phyloP scores from a whole-genome alignment of 2,113 vertebrate genomes.

The Colaptes auratus region DNA sequence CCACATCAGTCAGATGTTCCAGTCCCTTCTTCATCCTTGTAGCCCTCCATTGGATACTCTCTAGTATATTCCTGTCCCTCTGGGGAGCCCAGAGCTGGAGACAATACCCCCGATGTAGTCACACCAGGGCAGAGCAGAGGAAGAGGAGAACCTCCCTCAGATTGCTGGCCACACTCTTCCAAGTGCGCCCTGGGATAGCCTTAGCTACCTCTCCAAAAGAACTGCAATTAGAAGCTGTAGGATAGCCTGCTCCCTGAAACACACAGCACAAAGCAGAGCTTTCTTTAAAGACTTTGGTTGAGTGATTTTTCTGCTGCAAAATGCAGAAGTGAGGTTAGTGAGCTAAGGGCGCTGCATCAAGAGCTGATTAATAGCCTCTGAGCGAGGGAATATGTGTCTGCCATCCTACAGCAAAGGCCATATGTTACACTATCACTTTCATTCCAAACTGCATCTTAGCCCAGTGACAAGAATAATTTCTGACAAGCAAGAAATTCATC shows the following conservation, averaged over 20 bases:
- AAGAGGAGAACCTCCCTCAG: too few relatives aligned
- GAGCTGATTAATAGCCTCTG: constrained; percentile 75
- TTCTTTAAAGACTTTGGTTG: neutral
- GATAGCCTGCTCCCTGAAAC: neutral
- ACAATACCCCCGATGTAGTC: too few relatives aligned
- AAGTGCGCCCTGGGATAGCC: too few relatives aligned
- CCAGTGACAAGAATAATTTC: constrained; percentile 69
- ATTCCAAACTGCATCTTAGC: constrained; percentile 65
- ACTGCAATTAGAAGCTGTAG: neutral
- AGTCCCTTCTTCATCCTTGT: too few relatives aligned
- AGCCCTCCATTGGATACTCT: too few relatives aligned
- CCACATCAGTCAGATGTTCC: too few relatives aligned
- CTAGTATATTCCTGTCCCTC: too few relatives aligned
- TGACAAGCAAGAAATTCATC: constrained; percentile 59
- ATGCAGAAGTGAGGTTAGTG: constrained; percentile 29
- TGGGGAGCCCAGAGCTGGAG: too few relatives aligned
- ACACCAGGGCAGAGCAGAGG: too few relatives aligned
- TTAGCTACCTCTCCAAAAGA: neutral
- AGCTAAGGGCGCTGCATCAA: constrained; percentile 50
- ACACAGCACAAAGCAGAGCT: neutral
- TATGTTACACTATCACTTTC: constrained; percentile 74
- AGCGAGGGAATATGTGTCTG: constrained; percentile 68
- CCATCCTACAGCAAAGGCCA: constrained; percentile 69
- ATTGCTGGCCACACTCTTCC: too few relatives aligned
- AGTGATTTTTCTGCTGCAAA: neutral